phyloP scores from a whole-genome alignment of 2,888 invertebrate species.

The Chrysolina americana region DNA sequence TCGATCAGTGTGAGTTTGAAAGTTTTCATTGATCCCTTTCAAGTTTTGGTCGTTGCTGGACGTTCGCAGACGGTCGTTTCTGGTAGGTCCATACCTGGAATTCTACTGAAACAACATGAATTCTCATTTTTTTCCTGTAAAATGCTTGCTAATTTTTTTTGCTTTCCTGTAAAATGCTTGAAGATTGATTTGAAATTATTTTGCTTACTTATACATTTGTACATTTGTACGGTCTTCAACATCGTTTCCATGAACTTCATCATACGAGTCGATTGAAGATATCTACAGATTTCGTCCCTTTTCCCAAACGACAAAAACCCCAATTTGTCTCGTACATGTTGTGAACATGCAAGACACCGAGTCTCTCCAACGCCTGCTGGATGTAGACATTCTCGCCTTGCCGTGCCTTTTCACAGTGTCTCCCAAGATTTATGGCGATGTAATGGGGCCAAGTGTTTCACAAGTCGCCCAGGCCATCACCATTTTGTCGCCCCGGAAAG shows the following conservation, averaged over 20 bases:
- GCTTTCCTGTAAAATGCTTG: too few species aligned
- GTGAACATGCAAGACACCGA: constrained; percentile 61
- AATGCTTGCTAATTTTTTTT: too few species aligned
- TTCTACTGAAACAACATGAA: too few species aligned
- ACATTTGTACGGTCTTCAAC: too few species aligned
- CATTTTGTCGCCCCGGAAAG: constrained; percentile 71
- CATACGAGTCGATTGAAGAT: background rate
- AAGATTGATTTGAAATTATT: too few species aligned
- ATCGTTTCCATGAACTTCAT: background rate
- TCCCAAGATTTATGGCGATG: constrained; percentile 74
- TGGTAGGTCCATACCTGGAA: too few species aligned
- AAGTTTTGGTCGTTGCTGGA: too few species aligned
- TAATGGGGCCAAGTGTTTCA: constrained; percentile 77
- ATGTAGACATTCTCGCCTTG: constrained; percentile 65
- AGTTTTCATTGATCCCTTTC: too few species aligned
- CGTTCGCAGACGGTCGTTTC: too few species aligned
- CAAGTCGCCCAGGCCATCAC: constrained; percentile 76
- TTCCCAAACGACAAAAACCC: constrained; percentile 45
- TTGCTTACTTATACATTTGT: too few species aligned
- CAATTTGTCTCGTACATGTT: constrained; percentile 67
- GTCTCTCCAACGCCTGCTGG: constrained; percentile 42
- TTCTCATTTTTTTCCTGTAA: too few species aligned
- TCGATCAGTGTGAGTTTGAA: too few species aligned
- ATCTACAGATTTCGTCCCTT: constrained; percentile 32
- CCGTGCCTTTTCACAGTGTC: constrained; percentile 58